Evolutionary conservation across 2,113 vertebrate species (phyloP).

Genomic region (Leiothrix lutea): DNA sequence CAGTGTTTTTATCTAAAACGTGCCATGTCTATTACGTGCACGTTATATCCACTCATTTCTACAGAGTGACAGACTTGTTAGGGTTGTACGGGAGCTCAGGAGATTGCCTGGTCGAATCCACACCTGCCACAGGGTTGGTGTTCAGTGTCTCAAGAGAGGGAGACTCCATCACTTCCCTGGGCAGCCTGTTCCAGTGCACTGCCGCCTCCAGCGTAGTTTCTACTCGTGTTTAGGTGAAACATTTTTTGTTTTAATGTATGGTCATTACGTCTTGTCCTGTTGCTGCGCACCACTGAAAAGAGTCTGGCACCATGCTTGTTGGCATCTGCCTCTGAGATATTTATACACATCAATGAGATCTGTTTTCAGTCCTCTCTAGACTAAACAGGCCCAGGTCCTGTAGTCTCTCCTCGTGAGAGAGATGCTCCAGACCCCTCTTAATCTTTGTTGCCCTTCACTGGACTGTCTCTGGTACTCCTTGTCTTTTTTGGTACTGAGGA

Average conservation of each 20-base stretch:
- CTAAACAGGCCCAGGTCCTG: neutral
- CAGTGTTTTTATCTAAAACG: neutral
- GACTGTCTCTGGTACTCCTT: neutral
- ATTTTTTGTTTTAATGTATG: neutral
- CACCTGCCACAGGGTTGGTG: too few species aligned
- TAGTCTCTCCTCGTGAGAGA: neutral
- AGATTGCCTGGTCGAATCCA: neutral
- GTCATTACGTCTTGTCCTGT: neutral
- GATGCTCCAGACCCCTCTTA: neutral
- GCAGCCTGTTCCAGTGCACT: neutral
- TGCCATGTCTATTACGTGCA: accelerated
- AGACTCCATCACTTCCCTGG: too few species aligned
- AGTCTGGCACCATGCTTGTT: neutral
- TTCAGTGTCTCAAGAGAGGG: neutral
- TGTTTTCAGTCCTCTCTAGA: neutral
- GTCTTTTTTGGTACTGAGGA: neutral
- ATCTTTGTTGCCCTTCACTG: neutral
- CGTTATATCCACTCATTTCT: neutral
- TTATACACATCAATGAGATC: neutral
- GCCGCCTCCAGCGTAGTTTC: neutral
- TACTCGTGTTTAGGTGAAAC: neutral
- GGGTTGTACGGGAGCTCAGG: neutral
- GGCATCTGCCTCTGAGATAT: neutral
- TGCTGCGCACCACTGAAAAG: neutral
- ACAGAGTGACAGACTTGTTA: neutral